Percentiles rank a stretch among this genome's conserved stretches.
Evolutionary conservation across 2,797 vertebrate genomes (phyloP).

Genomic region (Carcharodon carcharias): DNA sequence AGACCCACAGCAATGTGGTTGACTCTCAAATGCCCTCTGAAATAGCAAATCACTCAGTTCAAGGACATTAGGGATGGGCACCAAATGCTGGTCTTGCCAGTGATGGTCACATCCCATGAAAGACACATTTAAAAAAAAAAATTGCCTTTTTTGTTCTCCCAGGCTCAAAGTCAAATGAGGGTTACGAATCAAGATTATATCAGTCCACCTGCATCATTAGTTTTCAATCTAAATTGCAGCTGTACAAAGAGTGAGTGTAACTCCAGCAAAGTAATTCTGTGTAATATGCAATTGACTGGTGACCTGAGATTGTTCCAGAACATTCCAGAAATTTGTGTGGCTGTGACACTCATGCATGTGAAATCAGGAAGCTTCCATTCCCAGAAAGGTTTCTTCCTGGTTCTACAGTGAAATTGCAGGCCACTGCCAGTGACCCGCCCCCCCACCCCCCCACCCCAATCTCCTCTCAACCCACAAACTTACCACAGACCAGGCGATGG

Average conservation of each 20-base stretch:
- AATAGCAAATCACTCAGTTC: no score
- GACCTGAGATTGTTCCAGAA: neutral
- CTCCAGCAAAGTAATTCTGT: neutral
- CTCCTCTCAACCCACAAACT: neutral
- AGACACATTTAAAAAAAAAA: neutral
- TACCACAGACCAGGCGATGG: neutral
- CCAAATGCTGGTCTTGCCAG: no score
- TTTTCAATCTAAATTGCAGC: neutral
- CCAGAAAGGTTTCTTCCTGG: neutral
- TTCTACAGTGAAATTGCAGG: neutral
- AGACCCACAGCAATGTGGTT: no score
- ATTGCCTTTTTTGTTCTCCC: neutral
- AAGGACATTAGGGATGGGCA: no score
- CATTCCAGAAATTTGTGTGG: neutral
- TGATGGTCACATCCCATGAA: no score
- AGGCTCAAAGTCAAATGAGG: neutral
- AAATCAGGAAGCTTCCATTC: neutral
- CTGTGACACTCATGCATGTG: neutral
- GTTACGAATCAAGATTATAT: neutral
- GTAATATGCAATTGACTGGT: neutral
- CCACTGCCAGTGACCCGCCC: no score
- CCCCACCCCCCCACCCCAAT: no score
- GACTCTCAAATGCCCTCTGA: no score
- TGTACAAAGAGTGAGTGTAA: neutral
- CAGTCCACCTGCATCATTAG: neutral